phyloP scores from a whole-genome alignment of 2,113 vertebrate genomes.

The Crotalus helleri region DNA sequence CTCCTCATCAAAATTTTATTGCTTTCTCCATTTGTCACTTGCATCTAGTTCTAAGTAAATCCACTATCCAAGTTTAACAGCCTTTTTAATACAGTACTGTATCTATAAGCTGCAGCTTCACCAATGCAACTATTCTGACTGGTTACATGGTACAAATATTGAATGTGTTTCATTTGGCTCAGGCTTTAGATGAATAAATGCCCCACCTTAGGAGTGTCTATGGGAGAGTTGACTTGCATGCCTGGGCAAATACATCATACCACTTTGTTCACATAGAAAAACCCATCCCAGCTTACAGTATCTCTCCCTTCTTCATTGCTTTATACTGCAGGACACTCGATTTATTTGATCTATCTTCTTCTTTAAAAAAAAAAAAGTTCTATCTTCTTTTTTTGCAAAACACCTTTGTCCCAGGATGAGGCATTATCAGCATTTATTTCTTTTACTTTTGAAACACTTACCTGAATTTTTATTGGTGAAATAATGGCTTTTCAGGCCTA shows the following conservation, averaged over 20 bases:
- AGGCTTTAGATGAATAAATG: constrained; percentile 27
- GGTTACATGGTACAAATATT: constrained; percentile 17
- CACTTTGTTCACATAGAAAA: constrained; percentile 36
- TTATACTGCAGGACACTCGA: not conserved
- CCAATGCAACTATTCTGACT: not conserved
- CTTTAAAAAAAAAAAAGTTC: not conserved
- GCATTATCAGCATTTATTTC: not conserved
- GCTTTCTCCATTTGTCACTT: not conserved
- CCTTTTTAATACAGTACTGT: not conserved
- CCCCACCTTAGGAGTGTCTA: constrained; percentile 13
- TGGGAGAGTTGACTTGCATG: constrained; percentile 25
- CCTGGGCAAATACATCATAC: constrained; percentile 30
- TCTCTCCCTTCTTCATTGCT: not conserved
- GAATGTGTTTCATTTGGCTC: constrained; percentile 49
- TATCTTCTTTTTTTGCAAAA: not conserved
- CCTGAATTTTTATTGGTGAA: not conserved
- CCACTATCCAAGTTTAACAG: not conserved
- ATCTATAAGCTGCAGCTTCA: not conserved
- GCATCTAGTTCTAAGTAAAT: not conserved
- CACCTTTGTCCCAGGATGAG: not conserved
- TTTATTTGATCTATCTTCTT: not conserved
- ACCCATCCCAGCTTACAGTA: not conserved
- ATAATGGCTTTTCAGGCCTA: not conserved
- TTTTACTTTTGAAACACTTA: not conserved
- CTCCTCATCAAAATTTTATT: not conserved